Base-by-base conservation (phyloP, 2,113 vertebrate species). In the Sus scrofa region DNA sequence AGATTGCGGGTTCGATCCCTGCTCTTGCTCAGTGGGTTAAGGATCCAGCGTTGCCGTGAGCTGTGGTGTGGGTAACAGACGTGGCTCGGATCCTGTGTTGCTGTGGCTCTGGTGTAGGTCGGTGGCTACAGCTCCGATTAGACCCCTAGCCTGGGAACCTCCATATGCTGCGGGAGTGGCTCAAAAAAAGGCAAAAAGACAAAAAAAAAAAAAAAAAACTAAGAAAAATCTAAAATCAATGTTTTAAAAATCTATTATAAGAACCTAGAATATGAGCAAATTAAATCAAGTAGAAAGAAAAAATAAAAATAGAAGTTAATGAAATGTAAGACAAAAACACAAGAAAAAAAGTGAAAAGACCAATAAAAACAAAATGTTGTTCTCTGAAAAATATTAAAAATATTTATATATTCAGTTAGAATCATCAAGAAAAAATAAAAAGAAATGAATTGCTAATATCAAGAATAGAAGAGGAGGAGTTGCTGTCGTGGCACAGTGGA, bases 201-300 rank as follows among this genome's bases (percentile, higher is more conserved):
- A n/a, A n/a, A n/a, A n/a, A n/a, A n/a, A n/a, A n/a, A n/a, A n/a
- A n/a, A n/a, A n/a, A 70, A 4, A 77, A 75, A 88, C 60, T 32
- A 56, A 86, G 44, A 90, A 56, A 81, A 34, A 58, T 58, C 24
- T 73, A 83, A 95, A 58, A 92, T 86, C 10, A 83, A 32, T 85
- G 26, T 77, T 37, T 67, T 75, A 50, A 82, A 11, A 67, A 75
- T 75, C 11, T 8, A 15, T 67, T n/a, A 20, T 27, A 14, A 89
- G 9, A 62, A 89, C 1, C 27, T 70, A 70, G 32, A 81, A 34
- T 24, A 84, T 52, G n/a, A 89, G 39, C 11, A 70, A 70, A 78
- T 78, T 77, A 78, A 83, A 83, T 30, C 54, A 75, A 75, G 68
- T 62, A 52, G 50, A 88, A 82, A 62, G 5, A 75, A 62, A 74